A percentile compares a stretch with the other conserved stretches of the same genome.
Conservation (phyloP, 2,888 invertebrate species). For the Galerucella calmariensis region DNA sequence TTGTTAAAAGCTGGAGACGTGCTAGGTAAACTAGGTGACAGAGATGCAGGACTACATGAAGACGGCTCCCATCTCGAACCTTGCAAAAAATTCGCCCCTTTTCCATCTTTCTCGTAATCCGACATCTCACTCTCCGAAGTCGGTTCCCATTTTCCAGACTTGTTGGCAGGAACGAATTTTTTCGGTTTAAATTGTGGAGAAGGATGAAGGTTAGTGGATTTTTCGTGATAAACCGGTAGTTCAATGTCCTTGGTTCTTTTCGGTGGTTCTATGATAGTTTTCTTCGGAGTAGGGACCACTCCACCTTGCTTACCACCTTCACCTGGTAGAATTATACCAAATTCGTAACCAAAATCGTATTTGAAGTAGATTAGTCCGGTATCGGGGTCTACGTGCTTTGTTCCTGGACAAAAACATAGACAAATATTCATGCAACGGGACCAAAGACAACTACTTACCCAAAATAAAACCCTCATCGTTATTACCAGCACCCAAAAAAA, state of each 20-base stretch:
- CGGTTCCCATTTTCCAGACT: conserved; percentile 71
- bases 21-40: conserved; percentile 71
- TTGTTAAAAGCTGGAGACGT: conserved; percentile 68
- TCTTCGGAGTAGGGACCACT: conserved; percentile 63
- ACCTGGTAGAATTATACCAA: conserved; percentile 78
- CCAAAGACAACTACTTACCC: background rate
- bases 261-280: conserved; percentile 67
- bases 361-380: conserved; percentile 84
- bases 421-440: conserved; percentile 12
- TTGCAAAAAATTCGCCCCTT: conserved; percentile 60
- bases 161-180: conserved; percentile 61
- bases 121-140: conserved; percentile 74
- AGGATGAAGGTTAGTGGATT: conserved; percentile 55
- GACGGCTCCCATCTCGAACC: conserved; percentile 64
- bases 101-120: conserved; percentile 67
- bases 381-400: conserved; percentile 80
- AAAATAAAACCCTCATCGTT: background rate
- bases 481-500: background rate
- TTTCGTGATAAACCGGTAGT: conserved; percentile 77
- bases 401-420: conserved; percentile 67
- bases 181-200: conserved; percentile 63
- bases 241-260: conserved; percentile 71
- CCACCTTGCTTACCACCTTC: conserved; percentile 70
- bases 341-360: conserved; percentile 84
- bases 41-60: conserved; percentile 69